These are phyloP conservation scores for Stegana nigrithorax DNA, from an alignment of 2,888 invertebrate species.

Conservation along the genomic window DNA sequence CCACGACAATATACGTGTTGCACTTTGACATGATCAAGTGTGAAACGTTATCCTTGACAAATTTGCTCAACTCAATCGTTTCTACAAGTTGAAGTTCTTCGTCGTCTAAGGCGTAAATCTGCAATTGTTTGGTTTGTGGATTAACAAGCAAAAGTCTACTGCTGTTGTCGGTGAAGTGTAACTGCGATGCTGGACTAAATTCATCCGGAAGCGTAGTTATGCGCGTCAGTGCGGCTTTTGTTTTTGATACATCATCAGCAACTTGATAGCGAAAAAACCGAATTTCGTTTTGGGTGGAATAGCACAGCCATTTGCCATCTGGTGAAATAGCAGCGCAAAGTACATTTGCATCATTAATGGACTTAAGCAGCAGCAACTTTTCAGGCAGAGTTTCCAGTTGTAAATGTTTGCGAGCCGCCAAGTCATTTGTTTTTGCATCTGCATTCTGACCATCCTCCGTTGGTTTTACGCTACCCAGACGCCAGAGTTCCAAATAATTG, in stretches of 20 bases:
- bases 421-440: background rate
- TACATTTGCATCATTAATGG: conserved; percentile 76
- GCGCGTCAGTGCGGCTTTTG: conserved; percentile 49
- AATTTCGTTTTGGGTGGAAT: conserved; percentile 77
- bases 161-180: conserved; percentile 68
- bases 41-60: conserved; percentile 72
- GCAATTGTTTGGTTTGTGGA: conserved; percentile 61
- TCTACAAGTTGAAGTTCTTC: conserved; percentile 62
- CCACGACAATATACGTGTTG: conserved; percentile 75
- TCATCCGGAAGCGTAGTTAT: conserved; percentile 66
- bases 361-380: conserved; percentile 77
- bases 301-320: conserved; percentile 79
- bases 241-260: conserved; percentile 39
- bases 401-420: conserved; percentile 22
- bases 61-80: conserved; percentile 62
- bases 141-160: conserved; percentile 68
- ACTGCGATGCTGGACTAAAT: conserved; percentile 63
- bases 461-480: conserved; percentile 68
- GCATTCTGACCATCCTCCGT: background rate
- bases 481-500: conserved; percentile 76
- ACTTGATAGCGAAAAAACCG: conserved; percentile 70
- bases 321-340: conserved; percentile 78
- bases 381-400: conserved; percentile 71
- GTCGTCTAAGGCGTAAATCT: conserved; percentile 66
- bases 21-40: conserved; percentile 70